Conservation (phyloP, 2,888 invertebrate genomes). For the Drosophila aldrichi region DNA sequence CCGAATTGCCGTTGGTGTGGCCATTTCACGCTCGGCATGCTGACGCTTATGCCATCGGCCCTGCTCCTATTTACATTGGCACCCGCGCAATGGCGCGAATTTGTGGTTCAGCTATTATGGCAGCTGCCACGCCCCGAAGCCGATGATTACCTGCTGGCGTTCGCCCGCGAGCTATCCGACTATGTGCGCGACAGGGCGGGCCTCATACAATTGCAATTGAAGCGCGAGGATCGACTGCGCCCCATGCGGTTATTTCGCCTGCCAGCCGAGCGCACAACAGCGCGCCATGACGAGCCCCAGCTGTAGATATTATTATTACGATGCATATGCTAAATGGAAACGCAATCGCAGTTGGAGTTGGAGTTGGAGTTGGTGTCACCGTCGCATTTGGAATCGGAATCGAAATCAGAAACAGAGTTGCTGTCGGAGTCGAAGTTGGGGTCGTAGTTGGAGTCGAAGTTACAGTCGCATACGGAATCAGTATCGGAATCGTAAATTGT, state of each 20-base stretch:
- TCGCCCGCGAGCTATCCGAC: conserved; percentile 23
- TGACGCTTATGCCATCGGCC: conserved; percentile 27
- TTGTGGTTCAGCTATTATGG: conserved; percentile 35
- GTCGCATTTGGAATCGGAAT: background rate
- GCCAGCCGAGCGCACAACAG: conserved; percentile 24
- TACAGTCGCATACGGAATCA: conserved; percentile 4
- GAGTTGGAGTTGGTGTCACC: background rate
- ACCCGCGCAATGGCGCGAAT: conserved; percentile 40
- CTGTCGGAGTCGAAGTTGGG: background rate
- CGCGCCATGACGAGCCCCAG: background rate
- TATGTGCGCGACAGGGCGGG: conserved; percentile 29
- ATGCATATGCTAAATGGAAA: background rate
- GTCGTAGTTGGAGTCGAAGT: conserved; percentile 3
- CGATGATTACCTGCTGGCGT: conserved; percentile 35
- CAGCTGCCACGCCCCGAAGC: conserved; percentile 45
- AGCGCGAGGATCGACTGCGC: conserved; percentile 48
- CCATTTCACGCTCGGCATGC: conserved; percentile 24
- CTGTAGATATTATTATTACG: background rate
- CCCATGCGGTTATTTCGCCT: conserved; percentile 36
- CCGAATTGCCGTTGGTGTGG: conserved; percentile 44
- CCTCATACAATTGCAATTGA: conserved; percentile 27
- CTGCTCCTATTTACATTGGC: conserved; percentile 32
- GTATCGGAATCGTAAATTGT: conserved; percentile 59
- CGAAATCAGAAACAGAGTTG: background rate
- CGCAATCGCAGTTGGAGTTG: background rate